Conservation (phyloP, 2,888 invertebrate genomes). For the Nebria salina region DNA sequence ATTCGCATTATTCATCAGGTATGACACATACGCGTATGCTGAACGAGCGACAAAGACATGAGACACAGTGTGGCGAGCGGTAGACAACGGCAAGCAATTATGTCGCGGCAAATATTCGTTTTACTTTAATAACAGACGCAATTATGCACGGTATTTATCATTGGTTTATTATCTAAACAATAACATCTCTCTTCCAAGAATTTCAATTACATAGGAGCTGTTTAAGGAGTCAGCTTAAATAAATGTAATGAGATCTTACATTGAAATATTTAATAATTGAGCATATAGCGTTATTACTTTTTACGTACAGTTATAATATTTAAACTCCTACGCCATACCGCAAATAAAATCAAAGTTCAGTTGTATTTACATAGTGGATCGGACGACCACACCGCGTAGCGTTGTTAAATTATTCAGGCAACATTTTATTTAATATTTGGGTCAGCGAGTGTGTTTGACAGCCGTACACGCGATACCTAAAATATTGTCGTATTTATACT, state of each 20-base stretch:
- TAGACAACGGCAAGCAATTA: neutral
- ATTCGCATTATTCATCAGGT: neutral
- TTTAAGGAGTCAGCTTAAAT: neutral
- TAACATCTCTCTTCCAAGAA: slow-evolving; percentile 7
- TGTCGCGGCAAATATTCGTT: neutral
- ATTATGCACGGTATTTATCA: slow-evolving; percentile 4
- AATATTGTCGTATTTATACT: slow-evolving; percentile 24
- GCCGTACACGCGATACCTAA: slow-evolving; percentile 25
- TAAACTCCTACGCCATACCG: slow-evolving; percentile 28
- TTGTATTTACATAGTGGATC: slow-evolving; percentile 39
- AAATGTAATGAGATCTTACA: neutral
- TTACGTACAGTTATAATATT: slow-evolving; percentile 20
- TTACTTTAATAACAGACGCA: neutral
- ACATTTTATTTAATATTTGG: slow-evolving; percentile 47
- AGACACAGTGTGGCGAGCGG: neutral
- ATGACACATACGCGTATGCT: neutral
- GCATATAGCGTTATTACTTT: too few relatives aligned
- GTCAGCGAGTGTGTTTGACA: slow-evolving; percentile 29
- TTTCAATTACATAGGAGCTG: neutral
- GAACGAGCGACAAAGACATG: neutral
- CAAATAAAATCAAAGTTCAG: slow-evolving; percentile 43
- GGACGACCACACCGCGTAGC: slow-evolving; percentile 22
- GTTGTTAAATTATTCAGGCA: slow-evolving; percentile 42
- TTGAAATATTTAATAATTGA: neutral
- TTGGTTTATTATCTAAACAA: slow-evolving; percentile 18